A percentile compares a stretch with the other conserved stretches of the same genome.
Evolutionary conservation across 2,113 vertebrate species (phyloP).

Genomic region (Piprites chloris): DNA sequence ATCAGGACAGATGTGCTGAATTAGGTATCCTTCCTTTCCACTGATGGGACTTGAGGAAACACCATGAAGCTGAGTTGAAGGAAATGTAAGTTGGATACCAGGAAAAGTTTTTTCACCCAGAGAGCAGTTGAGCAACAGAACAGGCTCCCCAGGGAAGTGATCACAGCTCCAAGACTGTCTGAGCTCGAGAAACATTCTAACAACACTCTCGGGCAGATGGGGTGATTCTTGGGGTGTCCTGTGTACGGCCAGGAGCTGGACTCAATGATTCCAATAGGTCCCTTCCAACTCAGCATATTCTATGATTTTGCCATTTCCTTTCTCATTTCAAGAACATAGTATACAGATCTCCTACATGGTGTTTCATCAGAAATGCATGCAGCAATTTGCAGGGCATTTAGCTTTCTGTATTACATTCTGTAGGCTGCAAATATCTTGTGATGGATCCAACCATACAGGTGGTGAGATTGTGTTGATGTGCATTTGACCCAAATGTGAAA

Average conservation of each 20-base stretch:
- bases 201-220: background rate
- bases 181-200: background rate
- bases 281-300: background rate
- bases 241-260: background rate
- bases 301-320: background rate
- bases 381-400: background rate
- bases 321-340: accelerated
- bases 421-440: background rate
- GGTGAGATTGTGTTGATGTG: background rate
- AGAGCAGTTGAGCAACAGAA: background rate
- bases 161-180: background rate
- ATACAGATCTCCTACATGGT: background rate
- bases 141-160: background rate
- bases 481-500: background rate
- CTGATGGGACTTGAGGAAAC: background rate
- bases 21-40: background rate
- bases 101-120: background rate
- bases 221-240: background rate
- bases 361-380: background rate
- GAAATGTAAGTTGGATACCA: background rate
- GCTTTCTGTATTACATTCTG: background rate
- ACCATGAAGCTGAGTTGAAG: background rate
- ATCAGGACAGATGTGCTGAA: background rate
- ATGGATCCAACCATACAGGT: background rate
- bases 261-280: background rate